These are phyloP conservation scores for Zhengitettix transpicula DNA, from an alignment of 2,888 invertebrate genomes.

Conservation along the genomic window DNA sequence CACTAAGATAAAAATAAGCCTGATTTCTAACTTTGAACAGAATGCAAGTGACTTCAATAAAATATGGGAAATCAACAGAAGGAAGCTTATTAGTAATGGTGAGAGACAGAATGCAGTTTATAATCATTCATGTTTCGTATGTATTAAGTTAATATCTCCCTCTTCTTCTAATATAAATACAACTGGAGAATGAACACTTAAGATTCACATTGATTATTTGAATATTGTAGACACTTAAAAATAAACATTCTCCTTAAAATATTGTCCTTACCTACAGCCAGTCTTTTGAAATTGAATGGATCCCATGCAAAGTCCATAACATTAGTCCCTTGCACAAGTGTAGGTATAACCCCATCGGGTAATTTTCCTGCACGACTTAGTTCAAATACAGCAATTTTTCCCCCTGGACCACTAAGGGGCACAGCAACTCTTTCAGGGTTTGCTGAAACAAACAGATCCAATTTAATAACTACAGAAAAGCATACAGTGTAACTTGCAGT, in stretches of 20 bases:
- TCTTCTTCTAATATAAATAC: neutral
- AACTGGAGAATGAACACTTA: neutral
- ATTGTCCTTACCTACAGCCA: conserved; percentile 47
- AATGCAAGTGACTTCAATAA: too few relatives aligned
- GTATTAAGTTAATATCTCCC: too few relatives aligned
- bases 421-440: conserved; percentile 79
- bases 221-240: neutral
- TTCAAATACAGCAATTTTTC: conserved; percentile 74
- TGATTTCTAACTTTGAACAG: too few relatives aligned
- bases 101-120: too few relatives aligned
- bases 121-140: too few relatives aligned
- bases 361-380: conserved; percentile 58
- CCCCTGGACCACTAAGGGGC: conserved; percentile 79
- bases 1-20: too few relatives aligned
- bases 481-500: too few relatives aligned
- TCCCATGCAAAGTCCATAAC: conserved; percentile 92
- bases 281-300: conserved; percentile 63
- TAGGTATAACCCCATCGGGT: conserved; percentile 66
- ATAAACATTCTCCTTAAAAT: too few relatives aligned
- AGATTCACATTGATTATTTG: neutral
- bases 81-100: too few relatives aligned
- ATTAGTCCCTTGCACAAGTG: conserved; percentile 76
- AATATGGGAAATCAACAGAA: too few relatives aligned
- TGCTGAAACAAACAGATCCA: conserved; percentile 30
- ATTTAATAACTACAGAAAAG: neutral